Evolutionary conservation across 2,888 invertebrate species (phyloP), one percentile per base, ranked within the genome.

Genomic region (Charanyca ferruginea): DNA sequence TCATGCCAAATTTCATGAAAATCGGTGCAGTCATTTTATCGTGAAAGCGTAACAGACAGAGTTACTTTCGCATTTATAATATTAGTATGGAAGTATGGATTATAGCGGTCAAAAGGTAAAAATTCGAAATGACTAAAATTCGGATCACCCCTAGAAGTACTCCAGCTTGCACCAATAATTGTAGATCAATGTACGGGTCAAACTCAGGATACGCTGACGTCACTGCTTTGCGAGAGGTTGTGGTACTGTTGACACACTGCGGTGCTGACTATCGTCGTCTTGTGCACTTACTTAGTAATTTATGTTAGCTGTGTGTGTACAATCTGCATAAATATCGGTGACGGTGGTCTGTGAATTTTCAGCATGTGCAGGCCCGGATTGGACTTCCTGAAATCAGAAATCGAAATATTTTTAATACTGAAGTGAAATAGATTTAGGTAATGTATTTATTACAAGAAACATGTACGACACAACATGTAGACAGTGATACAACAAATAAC

Each of bases 121-220:
- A 38, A 20, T 28, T 25, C 5, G n/a, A 23, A 3, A 11, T 3
- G 2, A 41, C n/a, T 8, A 48, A 62, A 62, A 73, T 75, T 78
- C 66, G 63, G 77, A 83, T 73, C 74, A 66, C 52, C 28, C 67
- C 54, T 41, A 54, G 51, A 62, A 77, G 67, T 81, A 79, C 80
- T 83, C 72, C 55, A 54, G 83, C 86, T 81, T 81, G 81, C 76
- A 82, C 84, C 83, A 85, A 87, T 89, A 88, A 90, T 90, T 89
- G 85, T 87, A 86, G 85, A 87, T 89, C 87, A 89, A 89, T 87
- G 87, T 84, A 83, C 80, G 79, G 86, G 84, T 84, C 83, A 80
- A 81, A 74, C 77, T 53, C 74, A 83, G 81, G 83, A 87, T 88
- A 79, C 83, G 89, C 89, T 90, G 90, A 89, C 87, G 80, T 73